Base-by-base conservation (phyloP, 2,888 invertebrate genomes). In the Hylaea fasciaria region DNA sequence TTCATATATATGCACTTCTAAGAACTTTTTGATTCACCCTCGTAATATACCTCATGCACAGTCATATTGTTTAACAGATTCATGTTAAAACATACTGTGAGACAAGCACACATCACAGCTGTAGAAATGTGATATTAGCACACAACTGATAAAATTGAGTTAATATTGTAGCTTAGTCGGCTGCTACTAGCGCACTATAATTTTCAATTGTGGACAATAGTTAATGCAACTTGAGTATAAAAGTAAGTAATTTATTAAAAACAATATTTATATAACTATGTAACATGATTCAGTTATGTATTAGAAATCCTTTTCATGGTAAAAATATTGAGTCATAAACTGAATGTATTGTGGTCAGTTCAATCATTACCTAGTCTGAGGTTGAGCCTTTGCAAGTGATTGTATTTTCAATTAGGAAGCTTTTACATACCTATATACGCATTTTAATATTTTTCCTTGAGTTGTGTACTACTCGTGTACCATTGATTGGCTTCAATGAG, bases 81-180 rank as follows among this genome's bases (percentile, higher is more conserved):
- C 44, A 57, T 48, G 39, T 45, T 52, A 52, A 52, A 57, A 62
- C 52, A 62, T 62, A 52, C 52, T 52, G 56, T 49, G 48, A 47
- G 48, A 9, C 61, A 61, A 51, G 52, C 35, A 56, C 56, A 51
- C 61, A 62, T 52, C 47, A 53, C 61, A 61, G 44, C 41, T 44
- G 37, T 37, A 45, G 50, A 11, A 52, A 49, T 40, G 14, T 53
- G 14, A 51, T 62, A 50, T 54, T 57, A 57, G 17, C 54, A 62
- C 47, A 57, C 12, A 44, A 41, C 29, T 50, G 54, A 50, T 57
- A 56, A 56, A 51, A 48, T 28, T 32, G 8, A 57, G 48, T 49
- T 45, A 39, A 44, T 35, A 52, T 12, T 40, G 44, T 56, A 11
- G 44, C 46, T 60, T 60, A 48, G 54, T 48, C 37, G 14, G 45